Evolutionary conservation across 2,888 invertebrate genomes (phyloP).

Genomic region (Nasonia oneida): DNA sequence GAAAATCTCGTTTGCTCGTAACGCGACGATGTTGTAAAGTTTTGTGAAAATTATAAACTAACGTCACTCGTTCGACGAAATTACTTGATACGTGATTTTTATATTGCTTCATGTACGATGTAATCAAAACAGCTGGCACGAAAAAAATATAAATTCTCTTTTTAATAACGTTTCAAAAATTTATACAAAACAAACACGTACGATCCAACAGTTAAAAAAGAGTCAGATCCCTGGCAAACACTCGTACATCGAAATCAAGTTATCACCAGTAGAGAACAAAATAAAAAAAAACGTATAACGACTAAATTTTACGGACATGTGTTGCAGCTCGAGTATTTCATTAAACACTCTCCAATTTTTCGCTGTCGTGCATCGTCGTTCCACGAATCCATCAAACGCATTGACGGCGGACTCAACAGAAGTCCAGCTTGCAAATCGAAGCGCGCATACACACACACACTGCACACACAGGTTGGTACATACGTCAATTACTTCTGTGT

Average conservation of each 20-base stretch:
- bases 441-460: neutral
- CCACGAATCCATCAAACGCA: slow-evolving; percentile 30
- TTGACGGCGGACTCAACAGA: neutral
- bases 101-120: too few species aligned
- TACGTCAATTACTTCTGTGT: slow-evolving; percentile 34
- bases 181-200: too few species aligned
- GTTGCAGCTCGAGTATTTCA: slow-evolving; percentile 19
- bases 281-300: neutral
- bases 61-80: neutral
- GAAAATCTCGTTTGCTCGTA: neutral
- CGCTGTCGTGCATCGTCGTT: slow-evolving; percentile 33
- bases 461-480: neutral
- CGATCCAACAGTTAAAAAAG: too few species aligned
- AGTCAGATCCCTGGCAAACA: too few species aligned
- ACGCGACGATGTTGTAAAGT: neutral
- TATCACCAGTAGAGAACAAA: neutral
- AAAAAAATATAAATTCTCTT: too few species aligned
- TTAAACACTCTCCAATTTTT: slow-evolving; percentile 45
- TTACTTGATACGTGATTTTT: neutral
- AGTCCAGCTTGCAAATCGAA: neutral
- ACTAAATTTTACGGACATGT: neutral
- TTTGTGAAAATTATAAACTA: neutral
- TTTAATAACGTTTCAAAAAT: too few species aligned
- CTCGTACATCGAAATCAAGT: neutral
- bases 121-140: too few species aligned